Base-by-base conservation (phyloP, 2,113 vertebrate genomes). In the Oncorhynchus mykiss region DNA sequence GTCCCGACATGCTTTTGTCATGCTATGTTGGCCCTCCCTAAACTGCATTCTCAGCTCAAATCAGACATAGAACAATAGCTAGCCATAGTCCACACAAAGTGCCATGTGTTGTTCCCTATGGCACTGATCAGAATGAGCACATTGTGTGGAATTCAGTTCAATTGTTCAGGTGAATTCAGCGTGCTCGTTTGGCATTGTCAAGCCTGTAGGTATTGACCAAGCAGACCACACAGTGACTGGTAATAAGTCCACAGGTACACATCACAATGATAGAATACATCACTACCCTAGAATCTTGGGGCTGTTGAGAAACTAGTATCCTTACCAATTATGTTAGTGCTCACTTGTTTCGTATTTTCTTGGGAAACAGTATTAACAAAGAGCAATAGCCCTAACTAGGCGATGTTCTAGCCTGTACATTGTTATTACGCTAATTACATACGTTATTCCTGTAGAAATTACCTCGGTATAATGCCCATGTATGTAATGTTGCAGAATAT, bases 1-100 rank as follows among this genome's bases (percentile, higher is more conserved):
- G 39, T 45, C 39, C 39, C 88, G 90, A 90, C 91, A 91, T 90
- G 91, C 88, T 90, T 18, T 92, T 91, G 90, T 90, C 90, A 90
- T 91, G 89, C 85, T 88, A 91, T 76, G 82, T 78, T 86, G 89
- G 83, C 88, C 85, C 90, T 88, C 59, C 7, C n/a, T 9, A n/a
- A 62, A 22, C n/a, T 62, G 59, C 59, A 45, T 24, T 13, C 7
- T n/a, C n/a, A n/a, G n/a, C n/a, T 91, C 89, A 54, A 39, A 92
- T 92, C 89, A 90, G 90, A 92, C 49, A 54, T 3, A 14, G 49
- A 18, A 54, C 49, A 54, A 54, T 16, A 54, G 49, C 12, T 16
- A 54, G 49, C 1, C 49, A 3, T 54, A 54, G 12, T 54, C 51
- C 51, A 54, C 9, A 88, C 87, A 90, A 18, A 77, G 85, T 87